Percentiles rank a stretch among this genome's conserved stretches.
Evolutionary conservation across 2,888 invertebrate species (phyloP).

Genomic region (Rhimphoctona megacephalus): DNA sequence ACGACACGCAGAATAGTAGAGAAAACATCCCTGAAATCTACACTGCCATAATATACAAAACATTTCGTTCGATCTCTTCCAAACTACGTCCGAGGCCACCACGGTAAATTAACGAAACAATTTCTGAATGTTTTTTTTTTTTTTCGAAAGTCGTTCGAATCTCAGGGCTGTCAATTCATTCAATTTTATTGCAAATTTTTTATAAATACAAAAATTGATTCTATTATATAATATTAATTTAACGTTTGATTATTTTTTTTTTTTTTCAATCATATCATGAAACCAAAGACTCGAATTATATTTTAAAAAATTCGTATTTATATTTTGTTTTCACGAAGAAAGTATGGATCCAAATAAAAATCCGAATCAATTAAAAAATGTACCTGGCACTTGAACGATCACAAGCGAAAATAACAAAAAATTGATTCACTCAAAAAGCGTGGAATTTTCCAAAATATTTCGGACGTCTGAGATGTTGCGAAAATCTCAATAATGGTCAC

Average conservation of each 20-base stretch:
- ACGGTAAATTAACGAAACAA: not conserved
- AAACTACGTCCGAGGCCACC: not conserved
- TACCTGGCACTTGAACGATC: not conserved
- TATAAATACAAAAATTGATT: not conserved
- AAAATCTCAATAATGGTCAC: slow-evolving; percentile 38
- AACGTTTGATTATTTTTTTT: too few relatives aligned
- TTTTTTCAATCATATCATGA: not conserved
- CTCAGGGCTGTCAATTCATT: not conserved
- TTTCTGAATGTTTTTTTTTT: not conserved
- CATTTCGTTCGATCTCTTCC: slow-evolving; percentile 10
- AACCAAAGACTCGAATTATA: not conserved
- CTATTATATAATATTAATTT: not conserved
- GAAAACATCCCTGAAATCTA: slow-evolving; percentile 45
- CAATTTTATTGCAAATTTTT: too few relatives aligned
- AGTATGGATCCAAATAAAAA: not conserved
- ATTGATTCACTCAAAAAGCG: not conserved
- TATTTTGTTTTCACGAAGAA: not conserved
- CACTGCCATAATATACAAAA: slow-evolving; percentile 61
- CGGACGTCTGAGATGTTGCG: not conserved
- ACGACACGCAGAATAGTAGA: slow-evolving; percentile 34
- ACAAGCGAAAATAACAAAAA: not conserved
- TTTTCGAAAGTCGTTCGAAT: not conserved
- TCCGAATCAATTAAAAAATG: not conserved
- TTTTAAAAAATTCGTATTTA: not conserved
- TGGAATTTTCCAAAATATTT: slow-evolving; percentile 3